Base-by-base conservation (phyloP, 2,113 vertebrate species). In the Cephalophus harveyi region DNA sequence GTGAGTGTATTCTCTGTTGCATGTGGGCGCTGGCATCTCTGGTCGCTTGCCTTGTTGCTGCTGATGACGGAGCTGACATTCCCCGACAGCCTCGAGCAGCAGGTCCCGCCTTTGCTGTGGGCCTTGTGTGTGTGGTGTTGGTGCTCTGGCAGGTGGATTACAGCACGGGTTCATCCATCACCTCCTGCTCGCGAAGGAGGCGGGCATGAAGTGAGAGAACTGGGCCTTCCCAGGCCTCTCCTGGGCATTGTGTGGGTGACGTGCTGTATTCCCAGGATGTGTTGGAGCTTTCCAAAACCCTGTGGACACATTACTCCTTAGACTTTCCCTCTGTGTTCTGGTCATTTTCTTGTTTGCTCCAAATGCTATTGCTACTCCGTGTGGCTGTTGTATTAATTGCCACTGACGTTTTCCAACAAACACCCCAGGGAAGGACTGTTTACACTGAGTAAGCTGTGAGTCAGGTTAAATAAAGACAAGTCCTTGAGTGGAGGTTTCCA, bases 81-180 rank as follows among this genome's bases (percentile, higher is more conserved):
- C 36, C 36, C 27, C 25, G 3, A 57, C 30, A 15, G 19, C 0
- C 67, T 33, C 21, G 12, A 46, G 21, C 52, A 15, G 4, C 2
- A 46, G 54, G 36, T 33, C 27, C 15, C 67, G 36, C 27, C 52
- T 25, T 46, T 43, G 52, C 87, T 16, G 27, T 4, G 27, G 71
- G 71, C 19, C 14, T 21, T 2, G 52, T 89, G 23, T 19, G 17
- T 23, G 52, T 28, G 13, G 27, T 43, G 87, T 6, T 2, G 7
- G 30, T 3, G 15, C n/a, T 9, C n/a, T 55, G 40, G 25, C 25
- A 13, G 64, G n/a, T 11, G 1, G 50, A 3, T 33, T 6, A 21
- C 50, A 55, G 1, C 64, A 43, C 11, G 3, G 27, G 7, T 6
- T 16, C 52, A 7, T 1, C 27, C 52, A 1, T 4, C 5, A 2